Percentiles rank a stretch among this genome's conserved stretches.
These are phyloP conservation scores for Thecophora atra DNA, from an alignment of 2,888 invertebrate species.

Conservation along the genomic window DNA sequence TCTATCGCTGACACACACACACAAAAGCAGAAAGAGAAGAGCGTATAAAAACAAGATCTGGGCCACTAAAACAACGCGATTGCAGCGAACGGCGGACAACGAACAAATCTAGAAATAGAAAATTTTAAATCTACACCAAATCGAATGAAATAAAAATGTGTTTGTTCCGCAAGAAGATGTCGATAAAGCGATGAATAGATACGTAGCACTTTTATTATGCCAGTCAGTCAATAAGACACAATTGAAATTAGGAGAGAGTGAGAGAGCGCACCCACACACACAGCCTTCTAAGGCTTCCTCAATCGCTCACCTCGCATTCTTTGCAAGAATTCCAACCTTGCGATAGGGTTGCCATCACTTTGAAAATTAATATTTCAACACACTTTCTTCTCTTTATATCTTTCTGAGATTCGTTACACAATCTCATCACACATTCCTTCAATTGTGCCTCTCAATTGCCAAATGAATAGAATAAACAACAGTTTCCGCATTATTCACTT, in stretches of 20 bases:
- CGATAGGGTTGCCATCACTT: not conserved
- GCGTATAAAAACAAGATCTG: conserved; percentile 22
- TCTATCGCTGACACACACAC: conserved; percentile 25
- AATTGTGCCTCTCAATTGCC: conserved; percentile 11
- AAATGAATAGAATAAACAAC: conserved; percentile 18
- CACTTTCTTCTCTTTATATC: no score
- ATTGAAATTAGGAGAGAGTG: not conserved
- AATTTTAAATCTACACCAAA: not conserved
- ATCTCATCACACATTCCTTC: no score
- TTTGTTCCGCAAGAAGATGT: not conserved
- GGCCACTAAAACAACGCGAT: conserved; percentile 23
- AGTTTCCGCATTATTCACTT: no score
- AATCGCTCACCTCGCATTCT: not conserved
- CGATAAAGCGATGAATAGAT: not conserved
- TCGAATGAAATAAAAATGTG: not conserved
- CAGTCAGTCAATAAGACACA: conserved; percentile 1
- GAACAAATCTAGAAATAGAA: conserved; percentile 14
- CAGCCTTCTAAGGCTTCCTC: not conserved
- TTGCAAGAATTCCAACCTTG: no score
- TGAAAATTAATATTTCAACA: no score
- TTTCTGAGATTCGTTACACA: no score
- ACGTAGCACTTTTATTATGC: not conserved
- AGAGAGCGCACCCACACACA: conserved; percentile 1
- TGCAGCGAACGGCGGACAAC: conserved; percentile 3
- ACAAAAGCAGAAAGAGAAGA: conserved; percentile 23